Evolutionary conservation across 2,888 invertebrate species (phyloP), one percentile per base, ranked within the genome.

Genomic region (Bombylius major): DNA sequence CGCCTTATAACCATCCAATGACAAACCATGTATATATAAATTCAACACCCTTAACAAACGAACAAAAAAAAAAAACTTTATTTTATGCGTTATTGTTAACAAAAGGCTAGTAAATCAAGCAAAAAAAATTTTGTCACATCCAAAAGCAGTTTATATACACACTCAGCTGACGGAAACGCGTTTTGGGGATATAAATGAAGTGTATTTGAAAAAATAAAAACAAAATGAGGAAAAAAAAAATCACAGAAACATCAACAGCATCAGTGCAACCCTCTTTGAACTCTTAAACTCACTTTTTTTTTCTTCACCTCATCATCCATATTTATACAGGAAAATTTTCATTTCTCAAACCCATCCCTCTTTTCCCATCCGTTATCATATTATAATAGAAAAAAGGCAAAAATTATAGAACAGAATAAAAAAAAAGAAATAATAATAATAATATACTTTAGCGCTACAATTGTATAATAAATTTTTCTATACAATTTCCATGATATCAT

Each of bases 81-180:
- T 36, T 36, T 32, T 44, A 44, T n/a, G 44, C 6, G 34, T 8
- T 49, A n/a, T 36, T 39, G 46, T 55, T 55, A 55, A 55, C 51
- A 51, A 51, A 50, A 47, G 50, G 34, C 50, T 45, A 31, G 51
- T 50, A 55, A 55, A 55, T 55, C 55, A 55, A 55, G 50, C 50
- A 45, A 50, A 50, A 54, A 50, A 50, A 39, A 55, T 55, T 55
- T 55, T 55, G 55, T 55, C 55, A 55, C 55, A 50, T 51, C 39
- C 55, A 55, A 46, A 50, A 45, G 50, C 55, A 55, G 55, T 55
- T 55, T 55, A 23, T 55, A 23, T 23, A 55, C 55, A 55, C 55
- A 55, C 55, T 55, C 50, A 50, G 55, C 50, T 55, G 50, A 23
- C 55, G 55, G 55, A 55, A 55, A 46, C 44, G 34, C 50, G 31